A percentile compares a stretch with the other conserved stretches of the same genome.
These are phyloP conservation scores for Castor canadensis DNA, from an alignment of 2,113 vertebrate species.

Conservation along the genomic window DNA sequence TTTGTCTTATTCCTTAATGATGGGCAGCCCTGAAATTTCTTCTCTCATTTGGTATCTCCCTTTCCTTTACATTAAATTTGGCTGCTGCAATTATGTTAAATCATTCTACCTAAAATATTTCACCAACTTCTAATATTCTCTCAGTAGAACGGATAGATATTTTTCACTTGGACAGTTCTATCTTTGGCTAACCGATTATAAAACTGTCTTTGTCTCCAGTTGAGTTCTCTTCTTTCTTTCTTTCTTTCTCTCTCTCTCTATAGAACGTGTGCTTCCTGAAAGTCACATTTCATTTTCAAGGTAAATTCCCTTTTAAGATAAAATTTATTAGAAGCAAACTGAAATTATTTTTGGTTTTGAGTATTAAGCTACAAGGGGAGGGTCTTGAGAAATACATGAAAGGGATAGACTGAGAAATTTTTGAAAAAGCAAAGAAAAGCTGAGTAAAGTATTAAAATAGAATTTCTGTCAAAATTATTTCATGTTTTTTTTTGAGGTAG, in stretches of 20 bases:
- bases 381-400: not conserved
- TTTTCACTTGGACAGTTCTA: not conserved
- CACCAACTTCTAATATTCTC: not conserved
- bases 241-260: not conserved
- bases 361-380: not conserved
- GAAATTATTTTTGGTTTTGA: not conserved
- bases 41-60: not conserved
- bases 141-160: not conserved
- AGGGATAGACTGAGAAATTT: not conserved
- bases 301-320: not conserved
- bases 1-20: not conserved
- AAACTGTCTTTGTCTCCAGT: not conserved
- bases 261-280: not conserved
- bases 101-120: not conserved
- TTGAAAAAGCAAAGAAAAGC: not conserved
- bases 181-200: conserved; percentile 8
- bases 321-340: not conserved
- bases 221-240: not conserved
- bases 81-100: not conserved
- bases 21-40: not conserved
- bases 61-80: conserved; percentile 40
- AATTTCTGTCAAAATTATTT: not conserved
- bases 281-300: not conserved
- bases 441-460: not conserved
- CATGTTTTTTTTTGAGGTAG: not conserved